Evolutionary conservation across 30 jellyfish, hydroid and myxozoan species (phyloP), one percentile per base, ranked within the genome.

Genomic region (Aurelia coerulea): DNA sequence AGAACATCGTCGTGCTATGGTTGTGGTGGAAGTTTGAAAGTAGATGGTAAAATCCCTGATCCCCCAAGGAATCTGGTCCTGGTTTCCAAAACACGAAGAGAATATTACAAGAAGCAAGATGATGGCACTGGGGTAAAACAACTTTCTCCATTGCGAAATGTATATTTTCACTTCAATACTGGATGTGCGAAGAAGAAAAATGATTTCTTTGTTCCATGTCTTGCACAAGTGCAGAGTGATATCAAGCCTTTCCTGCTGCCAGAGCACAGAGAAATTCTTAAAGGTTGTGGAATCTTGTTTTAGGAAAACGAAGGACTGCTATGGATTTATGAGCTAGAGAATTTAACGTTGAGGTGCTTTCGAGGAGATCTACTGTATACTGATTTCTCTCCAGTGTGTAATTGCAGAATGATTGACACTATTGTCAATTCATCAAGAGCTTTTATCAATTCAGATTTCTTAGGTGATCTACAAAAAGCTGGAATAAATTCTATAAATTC

Each of bases 61-160:
- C 59, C 81, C 32, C 81, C 81, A 15, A 35, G 31, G 63, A 59
- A 70, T 49, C 51, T 70, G 62, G 81, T 70, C n/a, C 32, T 70
- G 14, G 81, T 70, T 15, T 70, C 59, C 81, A 70, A 70, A 70
- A 59, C 59, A 18, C 33, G 42, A 14, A 56, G 81, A 70, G 63
- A 70, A 23, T 70, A 70, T 70, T 58, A 58, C 29, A 18, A 8
- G 18, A 37, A 37, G 49, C 49, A 37, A 37, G 49, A 37, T 37
- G 49, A 37, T 37, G 49, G 49, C 5, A 37, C 49, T 37, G 49
- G 49, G 49, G 49, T 37, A 37, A 37, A 37, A 37, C 49, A 37
- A 37, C 49, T 37, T 37, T 37, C 49, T 37, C 49, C 49, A 37
- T 37, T 37, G 49, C 3, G 49, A 37, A 37, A 37, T 0, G 49